These are phyloP conservation scores for Lampris incognitus DNA, from an alignment of 2,113 vertebrate genomes.

Conservation along the genomic window DNA sequence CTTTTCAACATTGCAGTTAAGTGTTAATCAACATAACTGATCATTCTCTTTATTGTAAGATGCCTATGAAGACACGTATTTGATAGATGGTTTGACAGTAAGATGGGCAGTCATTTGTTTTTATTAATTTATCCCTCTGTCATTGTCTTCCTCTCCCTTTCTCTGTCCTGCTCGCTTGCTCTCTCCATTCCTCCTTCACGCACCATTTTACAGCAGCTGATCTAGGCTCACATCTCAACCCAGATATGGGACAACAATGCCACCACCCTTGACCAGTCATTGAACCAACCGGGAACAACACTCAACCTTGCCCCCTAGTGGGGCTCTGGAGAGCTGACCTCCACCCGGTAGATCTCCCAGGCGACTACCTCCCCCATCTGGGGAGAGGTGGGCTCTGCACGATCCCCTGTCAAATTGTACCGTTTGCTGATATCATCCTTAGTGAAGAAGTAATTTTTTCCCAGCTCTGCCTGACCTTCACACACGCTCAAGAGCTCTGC, in stretches of 20 bases:
- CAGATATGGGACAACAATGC: slow-evolving; percentile 38
- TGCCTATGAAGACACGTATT: slow-evolving; percentile 14
- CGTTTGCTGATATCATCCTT: neutral
- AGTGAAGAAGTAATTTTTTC: slow-evolving; percentile 3
- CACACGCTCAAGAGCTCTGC: slow-evolving; percentile 71
- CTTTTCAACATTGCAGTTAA: slow-evolving; percentile 14
- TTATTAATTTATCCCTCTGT: neutral
- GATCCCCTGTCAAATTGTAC: slow-evolving; percentile 7
- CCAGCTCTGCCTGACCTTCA: slow-evolving; percentile 37
- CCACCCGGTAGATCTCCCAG: slow-evolving; percentile 75
- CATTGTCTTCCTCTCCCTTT: slow-evolving; percentile 2
- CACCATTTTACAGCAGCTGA: slow-evolving; percentile 67
- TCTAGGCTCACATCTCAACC: slow-evolving; percentile 51
- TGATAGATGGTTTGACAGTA: slow-evolving; percentile 1
- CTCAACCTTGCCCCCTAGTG: slow-evolving; percentile 69
- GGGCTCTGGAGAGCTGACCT: slow-evolving; percentile 57
- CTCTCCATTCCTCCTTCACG: slow-evolving; percentile 7
- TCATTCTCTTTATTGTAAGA: neutral
- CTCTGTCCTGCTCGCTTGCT: slow-evolving; percentile 8
- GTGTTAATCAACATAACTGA: slow-evolving; percentile 4
- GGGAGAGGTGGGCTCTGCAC: slow-evolving; percentile 75
- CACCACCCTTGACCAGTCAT: slow-evolving; percentile 71
- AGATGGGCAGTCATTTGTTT: slow-evolving; percentile 16
- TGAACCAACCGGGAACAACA: slow-evolving; percentile 69
- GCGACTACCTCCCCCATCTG: slow-evolving; percentile 79